Base-by-base conservation (phyloP, 2,797 vertebrate genomes). In the Mergus octosetaceus region DNA sequence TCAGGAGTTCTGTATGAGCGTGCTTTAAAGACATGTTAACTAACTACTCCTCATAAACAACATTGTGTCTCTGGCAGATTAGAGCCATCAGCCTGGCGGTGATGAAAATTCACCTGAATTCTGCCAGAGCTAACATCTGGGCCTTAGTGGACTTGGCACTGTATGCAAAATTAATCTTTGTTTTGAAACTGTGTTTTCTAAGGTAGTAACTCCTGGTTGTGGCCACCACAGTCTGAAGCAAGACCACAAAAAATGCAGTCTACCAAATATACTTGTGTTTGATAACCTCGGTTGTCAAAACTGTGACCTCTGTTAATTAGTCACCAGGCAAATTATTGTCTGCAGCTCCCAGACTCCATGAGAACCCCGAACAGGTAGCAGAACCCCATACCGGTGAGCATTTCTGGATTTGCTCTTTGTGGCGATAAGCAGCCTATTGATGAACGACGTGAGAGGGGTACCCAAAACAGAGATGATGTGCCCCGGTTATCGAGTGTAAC, bases 291-390 rank as follows among this genome's bases (percentile, higher is more conserved):
- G 84, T 36, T 91, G 95, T 96, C 93, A 87, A 69, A 94, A 89
- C 81, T 38, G 69, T 90, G 92, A 96, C 92, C 93, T 95, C 87
- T 94, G 82, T 93, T 95, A 96, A 95, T 97, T 95, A 96, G 94
- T 97, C 81, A 95, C 92, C 84, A 66, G 86, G 87, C 89, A 87
- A 94, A 89, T 95, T 94, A 93, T 89, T 97, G 90, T 95, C 89
- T 80, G 81, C 90, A 34, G 51, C 92, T 97, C 81, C 81, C 69
- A 79, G 88, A 84, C 91, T 85, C 88, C 83, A 38, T 86, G 91
- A 91, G 93, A 90, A 93, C 71, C 75, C 87, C 43, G 45, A 81
- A 87, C 84, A 87, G 91, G 62, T 36, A 87, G 90, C 93, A 95
- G 91, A 94, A 56, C 69, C 81, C 24, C 72, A 54, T 85, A 84